Conservation (phyloP, 2,797 vertebrate genomes). For the Cyprinella venusta region DNA sequence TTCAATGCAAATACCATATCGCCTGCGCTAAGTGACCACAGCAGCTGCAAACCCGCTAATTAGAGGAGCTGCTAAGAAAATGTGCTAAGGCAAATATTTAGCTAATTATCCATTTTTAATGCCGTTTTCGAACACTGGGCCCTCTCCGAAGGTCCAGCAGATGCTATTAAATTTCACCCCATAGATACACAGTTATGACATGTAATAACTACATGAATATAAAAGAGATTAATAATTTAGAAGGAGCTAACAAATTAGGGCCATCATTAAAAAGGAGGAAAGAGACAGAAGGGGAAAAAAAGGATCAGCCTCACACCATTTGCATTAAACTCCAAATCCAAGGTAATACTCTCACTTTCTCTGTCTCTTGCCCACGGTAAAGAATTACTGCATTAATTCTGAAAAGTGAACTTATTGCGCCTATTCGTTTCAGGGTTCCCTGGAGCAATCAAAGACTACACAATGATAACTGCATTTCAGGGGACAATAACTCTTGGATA, state of each 20-base stretch:
- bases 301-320: slow-evolving; percentile 93
- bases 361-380: slow-evolving; percentile 84
- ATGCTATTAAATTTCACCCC: slow-evolving; percentile 99
- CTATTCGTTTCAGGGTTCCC: slow-evolving; percentile 94
- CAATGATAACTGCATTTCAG: slow-evolving; percentile 90
- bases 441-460: slow-evolving; percentile 93
- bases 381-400: slow-evolving; percentile 99
- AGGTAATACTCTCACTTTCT: slow-evolving; percentile 86
- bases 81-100: slow-evolving; percentile 98
- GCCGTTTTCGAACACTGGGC: slow-evolving; percentile 84
- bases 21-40: slow-evolving; percentile 66
- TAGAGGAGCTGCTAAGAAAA: slow-evolving; percentile 70
- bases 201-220: slow-evolving; percentile 99
- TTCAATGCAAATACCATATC: slow-evolving; percentile 55
- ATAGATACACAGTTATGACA: slow-evolving; percentile 99
- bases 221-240: slow-evolving; percentile 99
- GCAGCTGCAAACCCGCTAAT: slow-evolving; percentile 55
- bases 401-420: slow-evolving; percentile 99
- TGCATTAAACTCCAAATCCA: slow-evolving; percentile 96
- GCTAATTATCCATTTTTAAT: slow-evolving; percentile 99
- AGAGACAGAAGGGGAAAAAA: slow-evolving; percentile 51
- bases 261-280: slow-evolving; percentile 93
- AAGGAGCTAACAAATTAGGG: slow-evolving; percentile 99
- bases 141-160: slow-evolving; percentile 95
- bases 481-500: slow-evolving; percentile 89